phyloP scores from a whole-genome alignment of 2,113 vertebrate species.

The Lipophrys pholis region DNA sequence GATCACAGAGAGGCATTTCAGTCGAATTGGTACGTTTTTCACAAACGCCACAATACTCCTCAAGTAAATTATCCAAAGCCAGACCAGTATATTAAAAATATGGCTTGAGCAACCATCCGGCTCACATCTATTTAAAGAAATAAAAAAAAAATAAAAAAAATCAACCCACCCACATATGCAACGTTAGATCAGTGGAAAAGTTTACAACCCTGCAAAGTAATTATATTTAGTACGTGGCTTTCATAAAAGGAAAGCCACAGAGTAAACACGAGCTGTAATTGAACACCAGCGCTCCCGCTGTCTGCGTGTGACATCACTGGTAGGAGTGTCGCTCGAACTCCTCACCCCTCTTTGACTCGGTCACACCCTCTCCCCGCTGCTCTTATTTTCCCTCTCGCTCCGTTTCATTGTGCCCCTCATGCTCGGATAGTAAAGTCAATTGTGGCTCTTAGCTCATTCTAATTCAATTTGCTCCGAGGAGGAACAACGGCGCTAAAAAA shows the following conservation, averaged over 20 bases:
- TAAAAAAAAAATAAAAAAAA: constrained; percentile 29
- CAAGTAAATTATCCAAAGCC: constrained; percentile 32
- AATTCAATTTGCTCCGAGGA: constrained; percentile 78
- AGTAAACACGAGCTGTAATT: constrained; percentile 64
- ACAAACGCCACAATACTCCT: constrained; percentile 8
- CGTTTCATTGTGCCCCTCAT: constrained; percentile 12
- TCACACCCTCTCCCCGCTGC: constrained; percentile 58
- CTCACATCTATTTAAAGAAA: constrained; percentile 51
- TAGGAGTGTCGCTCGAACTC: constrained; percentile 63
- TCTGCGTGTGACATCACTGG: constrained; percentile 66
- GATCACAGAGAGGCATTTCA: constrained; percentile 36
- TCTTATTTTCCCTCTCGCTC: constrained; percentile 46
- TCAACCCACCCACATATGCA: constrained; percentile 35
- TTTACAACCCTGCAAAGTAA: constrained; percentile 60
- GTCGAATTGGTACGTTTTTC: constrained; percentile 28
- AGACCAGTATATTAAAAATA: constrained; percentile 36
- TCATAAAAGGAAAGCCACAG: constrained; percentile 66
- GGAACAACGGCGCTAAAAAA: constrained; percentile 52
- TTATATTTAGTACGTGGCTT: constrained; percentile 72
- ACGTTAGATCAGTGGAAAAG: constrained; percentile 59
- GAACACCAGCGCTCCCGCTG: constrained; percentile 58
- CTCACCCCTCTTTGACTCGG: constrained; percentile 69
- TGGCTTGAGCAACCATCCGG: constrained; percentile 23
- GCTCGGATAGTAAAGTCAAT: constrained; percentile 57
- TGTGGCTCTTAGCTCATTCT: constrained; percentile 68